Base-by-base conservation (phyloP, 2,113 vertebrate species). In the Scopus umbretta region DNA sequence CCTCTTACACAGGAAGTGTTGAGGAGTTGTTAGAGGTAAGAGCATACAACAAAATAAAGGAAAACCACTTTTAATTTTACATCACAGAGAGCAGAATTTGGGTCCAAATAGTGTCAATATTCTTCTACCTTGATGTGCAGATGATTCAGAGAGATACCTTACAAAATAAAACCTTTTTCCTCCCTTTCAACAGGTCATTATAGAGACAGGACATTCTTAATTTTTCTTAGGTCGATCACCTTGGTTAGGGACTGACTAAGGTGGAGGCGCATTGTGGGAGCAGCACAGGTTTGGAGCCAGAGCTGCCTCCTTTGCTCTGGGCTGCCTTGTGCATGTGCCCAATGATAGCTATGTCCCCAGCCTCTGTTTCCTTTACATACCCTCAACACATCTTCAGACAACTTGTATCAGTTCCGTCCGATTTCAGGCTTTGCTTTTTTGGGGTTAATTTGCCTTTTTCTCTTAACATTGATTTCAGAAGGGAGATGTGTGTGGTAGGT, bases 341-440 rank as follows among this genome's bases (percentile, higher is more conserved):
- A 30, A 1, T 0, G 10, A 50, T 15, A 45, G 11, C 42, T 61
- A 47, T 13, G 11, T 32, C 26, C 30, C 36, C 0, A 0, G 14
- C 4, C 34, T 76, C 63, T 32, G 8, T 36, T 92, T 88, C 34
- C 18, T 36, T 85, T 88, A 62, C 15, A 75, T 42, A 75, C 30
- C 34, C 7, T 52, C 36, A 52, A 1, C 0, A 0, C 7, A 8
- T 34, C 32, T 80, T 87, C 53, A 68, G 36, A 76, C 9, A 42
- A n/a, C 10, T 65, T 74, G 3, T 14, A 65, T 32, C 32, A 11
- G 11, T 53, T 79, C 47, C 53, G 18, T 40, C 23, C 2, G 0
- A 62, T 34, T 74, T 71, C 50, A 58, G 47, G 12, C 7, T 78
- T 78, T 78, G 15, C 2, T 50, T 80, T 81, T 61, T 5, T 3